Percentiles rank a stretch among this genome's conserved stretches.
Evolutionary conservation across 2,113 vertebrate species (phyloP).

Genomic region (Psilopogon haemacephalus): DNA sequence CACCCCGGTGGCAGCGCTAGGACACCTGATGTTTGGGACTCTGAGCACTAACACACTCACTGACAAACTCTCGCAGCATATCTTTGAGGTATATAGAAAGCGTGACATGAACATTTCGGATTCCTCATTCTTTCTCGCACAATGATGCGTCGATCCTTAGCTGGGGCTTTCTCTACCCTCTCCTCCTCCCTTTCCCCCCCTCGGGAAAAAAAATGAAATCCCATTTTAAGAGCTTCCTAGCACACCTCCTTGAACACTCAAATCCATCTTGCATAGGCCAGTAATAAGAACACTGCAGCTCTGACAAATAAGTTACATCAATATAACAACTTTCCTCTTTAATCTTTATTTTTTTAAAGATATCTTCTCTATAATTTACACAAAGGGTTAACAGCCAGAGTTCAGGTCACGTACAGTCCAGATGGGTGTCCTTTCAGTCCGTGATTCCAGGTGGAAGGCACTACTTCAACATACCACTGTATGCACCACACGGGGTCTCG

Average conservation of each 20-base stretch:
- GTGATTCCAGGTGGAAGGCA: slow-evolving; percentile 71
- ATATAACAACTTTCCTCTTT: slow-evolving; percentile 67
- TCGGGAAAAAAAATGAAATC: not conserved
- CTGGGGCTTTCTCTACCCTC: not conserved
- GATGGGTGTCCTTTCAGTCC: slow-evolving; percentile 52
- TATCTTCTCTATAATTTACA: slow-evolving; percentile 71
- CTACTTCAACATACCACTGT: slow-evolving; percentile 66
- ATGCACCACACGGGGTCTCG: not conserved
- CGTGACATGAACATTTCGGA: slow-evolving; percentile 28
- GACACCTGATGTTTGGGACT: not conserved
- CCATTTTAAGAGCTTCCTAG: slow-evolving; percentile 50
- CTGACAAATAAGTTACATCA: slow-evolving; percentile 74
- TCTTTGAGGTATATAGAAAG: slow-evolving; percentile 77
- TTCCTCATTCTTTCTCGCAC: slow-evolving; percentile 15
- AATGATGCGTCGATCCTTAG: not conserved
- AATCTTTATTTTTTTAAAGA: slow-evolving; percentile 40
- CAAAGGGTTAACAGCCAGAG: slow-evolving; percentile 57
- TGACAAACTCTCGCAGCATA: slow-evolving; percentile 29
- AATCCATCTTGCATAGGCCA: slow-evolving; percentile 68
- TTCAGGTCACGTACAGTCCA: slow-evolving; percentile 48
- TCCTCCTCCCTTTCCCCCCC: not conserved
- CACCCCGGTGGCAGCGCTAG: not conserved
- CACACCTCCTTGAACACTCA: slow-evolving; percentile 25
- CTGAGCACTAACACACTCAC: not conserved
- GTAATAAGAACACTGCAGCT: slow-evolving; percentile 72